Percentiles rank a stretch among this genome's conserved stretches.
Evolutionary conservation across 1,140 invertebrate species (phyloP).

Genomic region (Pachyrhynchus sulphureomaculatus): DNA sequence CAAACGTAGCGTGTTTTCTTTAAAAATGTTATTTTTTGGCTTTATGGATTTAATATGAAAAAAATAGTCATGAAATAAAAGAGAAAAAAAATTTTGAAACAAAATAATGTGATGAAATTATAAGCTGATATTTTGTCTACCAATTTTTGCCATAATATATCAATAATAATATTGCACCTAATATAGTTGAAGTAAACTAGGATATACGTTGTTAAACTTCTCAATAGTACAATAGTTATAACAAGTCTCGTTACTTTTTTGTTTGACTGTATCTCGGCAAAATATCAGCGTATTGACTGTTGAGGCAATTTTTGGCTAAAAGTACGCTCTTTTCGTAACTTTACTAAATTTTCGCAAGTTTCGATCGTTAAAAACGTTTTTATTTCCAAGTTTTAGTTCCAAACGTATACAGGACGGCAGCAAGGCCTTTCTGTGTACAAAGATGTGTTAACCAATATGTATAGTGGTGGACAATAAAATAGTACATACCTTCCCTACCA

Average conservation of each 20-base stretch:
- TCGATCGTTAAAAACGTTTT: conserved; percentile 6
- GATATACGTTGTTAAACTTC: conserved; percentile 21
- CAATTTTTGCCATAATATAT: conserved; percentile 11
- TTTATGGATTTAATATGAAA: too few species aligned
- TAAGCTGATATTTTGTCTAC: conserved; percentile 12
- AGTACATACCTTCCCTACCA: too few species aligned
- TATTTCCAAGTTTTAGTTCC: conserved; percentile 6
- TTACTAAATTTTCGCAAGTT: background rate
- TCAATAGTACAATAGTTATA: conserved; percentile 27
- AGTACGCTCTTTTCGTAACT: conserved; percentile 5
- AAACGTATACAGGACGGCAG: too few species aligned
- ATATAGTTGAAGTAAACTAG: conserved; percentile 14
- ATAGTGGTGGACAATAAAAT: background rate
- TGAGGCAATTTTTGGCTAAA: conserved; percentile 25
- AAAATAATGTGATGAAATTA: background rate
- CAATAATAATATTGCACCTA: conserved; percentile 6
- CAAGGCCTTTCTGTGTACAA: background rate
- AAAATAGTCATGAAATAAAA: too few species aligned
- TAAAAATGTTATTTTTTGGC: too few species aligned
- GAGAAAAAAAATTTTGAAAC: too few species aligned
- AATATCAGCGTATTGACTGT: conserved; percentile 7
- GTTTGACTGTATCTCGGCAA: conserved; percentile 6
- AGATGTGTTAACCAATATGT: background rate
- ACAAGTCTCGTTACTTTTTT: conserved; percentile 13
- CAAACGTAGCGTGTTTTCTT: too few species aligned